These are phyloP conservation scores for Chaetoderma sp. DNA, from an alignment of 2,888 invertebrate species.

Conservation along the genomic window DNA sequence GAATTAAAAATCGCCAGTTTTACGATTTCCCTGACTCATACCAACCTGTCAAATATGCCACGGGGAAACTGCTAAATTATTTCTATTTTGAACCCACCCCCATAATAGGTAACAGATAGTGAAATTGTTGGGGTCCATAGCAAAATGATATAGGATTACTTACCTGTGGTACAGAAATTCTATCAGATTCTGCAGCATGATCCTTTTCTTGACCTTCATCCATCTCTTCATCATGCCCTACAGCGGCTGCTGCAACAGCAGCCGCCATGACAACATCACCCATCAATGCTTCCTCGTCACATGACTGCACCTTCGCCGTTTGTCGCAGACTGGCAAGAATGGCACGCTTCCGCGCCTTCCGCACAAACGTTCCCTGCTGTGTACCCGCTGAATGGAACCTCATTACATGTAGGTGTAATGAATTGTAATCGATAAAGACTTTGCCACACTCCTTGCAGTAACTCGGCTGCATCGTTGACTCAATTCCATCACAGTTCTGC, in stretches of 20 bases:
- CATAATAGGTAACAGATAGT: no score
- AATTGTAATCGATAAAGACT: constrained; percentile 67
- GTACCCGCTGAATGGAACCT: constrained; percentile 52
- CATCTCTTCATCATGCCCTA: not conserved
- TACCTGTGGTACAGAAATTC: no score
- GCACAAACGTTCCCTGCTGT: constrained; percentile 17
- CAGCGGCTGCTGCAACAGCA: constrained; percentile 1
- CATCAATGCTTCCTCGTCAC: no score
- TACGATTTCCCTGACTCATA: no score
- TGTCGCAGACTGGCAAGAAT: constrained; percentile 21
- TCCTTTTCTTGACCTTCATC: constrained; percentile 5
- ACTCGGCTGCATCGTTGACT: constrained; percentile 67
- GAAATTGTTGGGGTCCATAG: no score
- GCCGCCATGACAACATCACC: not conserved
- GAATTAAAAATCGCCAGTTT: no score
- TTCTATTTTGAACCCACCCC: no score
- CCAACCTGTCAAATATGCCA: no score
- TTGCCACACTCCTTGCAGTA: constrained; percentile 66
- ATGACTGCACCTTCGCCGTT: no score
- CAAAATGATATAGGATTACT: no score
- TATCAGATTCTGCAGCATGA: no score
- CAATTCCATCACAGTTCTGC: constrained; percentile 55
- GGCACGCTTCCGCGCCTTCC: constrained; percentile 18
- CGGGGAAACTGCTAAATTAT: no score
- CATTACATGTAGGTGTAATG: constrained; percentile 66